Conservation (phyloP, 2,797 vertebrate genomes). For the Spinibarbus caldwelli region DNA sequence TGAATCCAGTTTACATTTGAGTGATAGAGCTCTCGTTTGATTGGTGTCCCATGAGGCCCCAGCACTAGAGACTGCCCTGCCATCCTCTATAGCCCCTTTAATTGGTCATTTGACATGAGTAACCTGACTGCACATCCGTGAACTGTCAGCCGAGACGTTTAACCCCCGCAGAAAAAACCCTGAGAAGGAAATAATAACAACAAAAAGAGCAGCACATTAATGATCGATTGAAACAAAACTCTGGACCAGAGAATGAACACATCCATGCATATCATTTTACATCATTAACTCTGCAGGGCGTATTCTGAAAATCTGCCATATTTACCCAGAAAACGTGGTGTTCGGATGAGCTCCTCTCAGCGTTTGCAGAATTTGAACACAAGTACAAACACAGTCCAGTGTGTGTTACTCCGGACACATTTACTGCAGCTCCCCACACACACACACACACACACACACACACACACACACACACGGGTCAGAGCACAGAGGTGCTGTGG, state of each 20-base stretch:
- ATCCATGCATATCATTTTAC: background rate
- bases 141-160: constrained; percentile 68
- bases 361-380: background rate
- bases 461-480: constrained; percentile 45
- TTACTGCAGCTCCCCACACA: background rate
- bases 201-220: constrained; percentile 60
- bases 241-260: background rate
- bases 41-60: constrained; percentile 75
- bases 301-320: background rate
- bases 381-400: no score
- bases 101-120: constrained; percentile 83
- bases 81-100: constrained; percentile 80
- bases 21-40: constrained; percentile 77
- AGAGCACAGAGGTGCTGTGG: background rate
- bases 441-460: background rate
- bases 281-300: background rate
- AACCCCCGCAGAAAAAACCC: constrained; percentile 52
- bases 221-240: background rate
- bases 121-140: constrained; percentile 74
- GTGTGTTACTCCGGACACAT: background rate
- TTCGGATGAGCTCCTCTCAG: background rate
- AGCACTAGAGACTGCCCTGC: constrained; percentile 77
- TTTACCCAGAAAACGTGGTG: background rate
- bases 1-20: constrained; percentile 80
- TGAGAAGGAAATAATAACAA: background rate